Evolutionary conservation across 2,888 invertebrate genomes (phyloP).

Genomic region (Automeris io): DNA sequence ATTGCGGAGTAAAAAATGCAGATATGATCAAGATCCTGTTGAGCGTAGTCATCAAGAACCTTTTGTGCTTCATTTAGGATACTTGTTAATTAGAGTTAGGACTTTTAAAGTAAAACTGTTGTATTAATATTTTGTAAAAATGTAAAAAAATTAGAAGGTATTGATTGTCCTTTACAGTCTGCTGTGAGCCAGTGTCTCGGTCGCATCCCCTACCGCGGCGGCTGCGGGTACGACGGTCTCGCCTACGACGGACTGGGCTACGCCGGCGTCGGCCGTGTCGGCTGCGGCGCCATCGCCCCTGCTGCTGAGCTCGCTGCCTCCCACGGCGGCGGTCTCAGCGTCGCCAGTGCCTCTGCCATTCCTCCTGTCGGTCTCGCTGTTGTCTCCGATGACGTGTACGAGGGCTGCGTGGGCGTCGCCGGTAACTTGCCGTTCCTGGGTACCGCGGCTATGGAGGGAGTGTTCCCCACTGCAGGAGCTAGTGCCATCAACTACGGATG

Average conservation of each 20-base stretch:
- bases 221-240: slow-evolving; percentile 1
- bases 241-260: neutral
- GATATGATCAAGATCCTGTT: too few relatives aligned
- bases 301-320: slow-evolving; percentile 17
- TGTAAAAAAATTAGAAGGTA: too few relatives aligned
- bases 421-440: slow-evolving; percentile 10
- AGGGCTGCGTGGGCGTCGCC: slow-evolving; percentile 9
- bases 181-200: slow-evolving; percentile 2
- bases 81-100: too few relatives aligned
- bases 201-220: neutral
- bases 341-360: slow-evolving; percentile 5
- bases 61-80: too few relatives aligned
- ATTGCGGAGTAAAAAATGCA: too few relatives aligned
- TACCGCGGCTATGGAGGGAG: slow-evolving; percentile 6
- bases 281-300: slow-evolving; percentile 12
- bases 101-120: too few relatives aligned
- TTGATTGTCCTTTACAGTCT: neutral
- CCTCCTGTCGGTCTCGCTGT: slow-evolving; percentile 16
- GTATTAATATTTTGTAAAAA: too few relatives aligned
- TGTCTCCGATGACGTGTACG: slow-evolving; percentile 16
- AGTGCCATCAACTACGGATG: slow-evolving; percentile 11
- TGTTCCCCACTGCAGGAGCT: slow-evolving; percentile 11
- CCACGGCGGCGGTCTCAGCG: slow-evolving; percentile 14
- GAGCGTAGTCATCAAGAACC: too few relatives aligned
- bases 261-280: slow-evolving; percentile 5